Evolutionary conservation across 2,888 invertebrate genomes (phyloP).

Genomic region (Pristionchus japonicus): DNA sequence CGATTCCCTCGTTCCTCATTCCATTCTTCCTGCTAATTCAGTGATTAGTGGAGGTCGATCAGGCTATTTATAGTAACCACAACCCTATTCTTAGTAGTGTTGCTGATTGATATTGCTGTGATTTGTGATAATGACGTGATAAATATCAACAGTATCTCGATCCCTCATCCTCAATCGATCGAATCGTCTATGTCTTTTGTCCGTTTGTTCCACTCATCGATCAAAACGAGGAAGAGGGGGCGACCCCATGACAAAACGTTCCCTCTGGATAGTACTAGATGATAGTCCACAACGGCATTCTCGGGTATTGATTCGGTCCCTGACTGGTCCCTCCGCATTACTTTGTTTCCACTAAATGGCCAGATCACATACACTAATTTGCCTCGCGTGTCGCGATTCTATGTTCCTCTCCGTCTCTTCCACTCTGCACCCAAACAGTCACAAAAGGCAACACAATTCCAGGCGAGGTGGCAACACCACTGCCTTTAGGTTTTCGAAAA

Average conservation of each 20-base stretch:
- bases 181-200: background rate
- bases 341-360: background rate
- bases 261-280: background rate
- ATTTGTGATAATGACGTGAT: background rate
- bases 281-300: background rate
- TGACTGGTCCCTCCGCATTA: background rate
- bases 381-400: background rate
- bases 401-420: background rate
- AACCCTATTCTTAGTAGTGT: background rate
- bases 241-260: conserved; percentile 2
- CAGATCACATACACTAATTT: conserved; percentile 30
- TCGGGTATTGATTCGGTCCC: background rate
- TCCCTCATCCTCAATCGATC: background rate
- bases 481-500: too few species aligned
- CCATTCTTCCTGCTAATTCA: conserved; percentile 22
- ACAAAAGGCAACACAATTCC: background rate
- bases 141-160: background rate
- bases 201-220: background rate
- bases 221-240: background rate
- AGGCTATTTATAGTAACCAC: conserved; percentile 15
- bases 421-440: conserved; percentile 7
- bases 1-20: conserved; percentile 30
- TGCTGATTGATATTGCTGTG: background rate
- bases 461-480: too few species aligned
- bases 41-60: background rate